Base-by-base conservation (phyloP, 2,113 vertebrate genomes). In the Tetrax tetrax region DNA sequence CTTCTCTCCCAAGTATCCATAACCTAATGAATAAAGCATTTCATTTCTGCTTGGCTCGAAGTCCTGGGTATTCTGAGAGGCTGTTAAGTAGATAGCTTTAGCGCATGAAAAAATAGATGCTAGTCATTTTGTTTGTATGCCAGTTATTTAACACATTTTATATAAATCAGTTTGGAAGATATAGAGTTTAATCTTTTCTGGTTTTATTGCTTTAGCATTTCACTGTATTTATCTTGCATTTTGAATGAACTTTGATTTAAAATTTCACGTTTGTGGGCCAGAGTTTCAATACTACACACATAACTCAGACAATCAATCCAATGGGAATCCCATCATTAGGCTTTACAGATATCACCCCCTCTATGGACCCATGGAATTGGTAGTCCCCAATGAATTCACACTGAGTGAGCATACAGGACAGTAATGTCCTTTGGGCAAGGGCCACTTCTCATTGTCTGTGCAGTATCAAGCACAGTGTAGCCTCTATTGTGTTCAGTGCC, bases 201-300 rank as follows among this genome's bases (percentile, higher is more conserved):
- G 41, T 20, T 83, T 95, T 95, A 95, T 87, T 94, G 79, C 69
- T 88, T 94, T 93, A 77, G 50, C 37, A 64, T 96, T 97, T 94
- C 79, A 54, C 38, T 90, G 37, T 78, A 81, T 80, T 87, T 87
- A 57, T 59, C 64, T 76, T 54, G 6, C 83, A 45, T 90, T 93
- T 45, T 69, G 17, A 92, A 23, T 66, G 63, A 90, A 81, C 14
- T 92, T 87, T 66, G 53, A 89, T 95, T 94, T 91, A 54, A 89
- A 93, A 65, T 88, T 89, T 89, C 48, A 19, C 20, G 24, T 81
- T 83, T 64, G 43, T 71, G 71, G 71, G 24, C 37, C 43, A 60
- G 61, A 33, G 7, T 53, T 33, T 86, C 54, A 74, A 31, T 90
- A 60, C 7, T 35, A 14, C 50, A 41, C 23, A 68, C 12, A 43